Evolutionary conservation across 2,797 vertebrate genomes (phyloP), one percentile per base, ranked within the genome.

Genomic region (Pelobates cultripes): DNA sequence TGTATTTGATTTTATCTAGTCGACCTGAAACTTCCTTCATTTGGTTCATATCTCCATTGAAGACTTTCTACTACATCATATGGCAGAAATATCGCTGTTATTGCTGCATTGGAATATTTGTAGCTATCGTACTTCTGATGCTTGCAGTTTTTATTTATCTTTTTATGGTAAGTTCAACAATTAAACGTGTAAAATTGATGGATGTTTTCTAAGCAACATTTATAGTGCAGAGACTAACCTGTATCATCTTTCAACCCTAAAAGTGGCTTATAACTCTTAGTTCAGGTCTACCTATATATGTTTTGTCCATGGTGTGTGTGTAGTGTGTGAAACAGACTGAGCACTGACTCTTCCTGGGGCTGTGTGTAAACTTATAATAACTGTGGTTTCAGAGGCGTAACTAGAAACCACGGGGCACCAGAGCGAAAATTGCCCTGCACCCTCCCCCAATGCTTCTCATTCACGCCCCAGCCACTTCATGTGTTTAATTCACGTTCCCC

Each of bases 101-200:
- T 5, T 45, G 92, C 72, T 0, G 86, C 0, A 0, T 63, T 17
- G 61, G 7, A 13, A 3, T 64, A 2, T 0, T 1, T 0, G 0
- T 76, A 3, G 0, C 78, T 63, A 7, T 88, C 0, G 71, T 83
- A 0, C 8, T 87, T 0, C 0, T 84, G 3, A 83, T 91, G 4
- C 73, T 91, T 28, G 73, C 85, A 4, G 0, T 42, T 68, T 92
- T 92, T n/a, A 2, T 92, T 67, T 92, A 90, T 0, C 70, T 90
- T 0, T 1, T 86, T 0, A 90, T 90, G 0, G 92, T 92, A 79
- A 91, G 91, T 64, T 64, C 14, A 3, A n/a, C 28, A 28, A 28
- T 28, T 7, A 3, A 64, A 64, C 17, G 2, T 64, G 61, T 64
- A 28, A 28, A 28, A 28, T 64, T 64, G 7, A 64, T 3, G 15